A percentile compares a stretch with the other conserved stretches of the same genome.
These are phyloP conservation scores for Aplodontia rufa DNA, from an alignment of 2,113 vertebrate genomes.

Conservation along the genomic window DNA sequence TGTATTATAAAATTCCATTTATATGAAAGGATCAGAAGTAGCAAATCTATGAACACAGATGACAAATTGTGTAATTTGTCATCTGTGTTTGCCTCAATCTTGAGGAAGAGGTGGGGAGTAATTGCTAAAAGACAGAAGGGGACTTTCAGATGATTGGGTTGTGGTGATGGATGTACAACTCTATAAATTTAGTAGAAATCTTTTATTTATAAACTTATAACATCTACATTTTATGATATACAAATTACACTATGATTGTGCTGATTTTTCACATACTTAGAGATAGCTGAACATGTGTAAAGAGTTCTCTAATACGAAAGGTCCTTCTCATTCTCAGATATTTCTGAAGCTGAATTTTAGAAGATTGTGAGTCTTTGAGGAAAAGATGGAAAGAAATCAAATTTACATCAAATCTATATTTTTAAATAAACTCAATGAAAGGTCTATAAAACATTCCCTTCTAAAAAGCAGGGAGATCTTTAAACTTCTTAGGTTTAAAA, in stretches of 20 bases:
- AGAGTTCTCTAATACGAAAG: not conserved
- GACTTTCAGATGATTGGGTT: not conserved
- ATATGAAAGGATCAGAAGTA: not conserved
- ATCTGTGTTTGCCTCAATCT: not conserved
- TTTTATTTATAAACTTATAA: not conserved
- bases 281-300: not conserved
- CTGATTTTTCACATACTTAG: not conserved
- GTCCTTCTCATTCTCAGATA: not conserved
- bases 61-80: not conserved
- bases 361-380: not conserved
- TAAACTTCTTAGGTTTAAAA: not conserved
- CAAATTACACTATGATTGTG: not conserved
- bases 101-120: not conserved
- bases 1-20: not conserved
- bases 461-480: not conserved
- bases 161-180: not conserved
- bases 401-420: not conserved
- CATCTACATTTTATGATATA: not conserved
- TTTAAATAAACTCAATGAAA: not conserved
- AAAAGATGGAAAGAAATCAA: slow-evolving; percentile 2
- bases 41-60: not conserved
- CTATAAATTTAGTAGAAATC: not conserved
- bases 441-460: not conserved
- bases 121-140: not conserved
- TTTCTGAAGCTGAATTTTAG: not conserved